A percentile compares a stretch with the other conserved stretches of the same genome.
Conservation (phyloP, 37 sponge, comb jelly and placozoan species). For the Halisarca cf. caerulea region DNA sequence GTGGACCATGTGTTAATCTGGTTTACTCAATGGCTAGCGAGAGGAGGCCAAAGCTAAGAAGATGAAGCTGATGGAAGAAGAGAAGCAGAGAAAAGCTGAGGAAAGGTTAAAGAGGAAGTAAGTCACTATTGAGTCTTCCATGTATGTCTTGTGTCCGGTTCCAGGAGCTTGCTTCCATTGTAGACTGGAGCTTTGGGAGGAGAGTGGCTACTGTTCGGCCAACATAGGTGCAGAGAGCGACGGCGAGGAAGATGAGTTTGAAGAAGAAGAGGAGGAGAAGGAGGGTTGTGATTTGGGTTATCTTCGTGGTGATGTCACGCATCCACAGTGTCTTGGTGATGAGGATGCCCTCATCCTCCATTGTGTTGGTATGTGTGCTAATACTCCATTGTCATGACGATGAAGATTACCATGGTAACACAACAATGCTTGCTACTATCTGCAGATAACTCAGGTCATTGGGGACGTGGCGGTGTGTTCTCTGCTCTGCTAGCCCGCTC, state of each 20-base stretch:
- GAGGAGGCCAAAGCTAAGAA: slow-evolving; percentile 62
- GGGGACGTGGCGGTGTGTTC: slow-evolving; percentile 87
- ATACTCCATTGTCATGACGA: neutral
- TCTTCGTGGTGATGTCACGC: slow-evolving; percentile 79
- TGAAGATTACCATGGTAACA: neutral
- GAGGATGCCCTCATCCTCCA: slow-evolving; percentile 75
- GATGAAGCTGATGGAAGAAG: slow-evolving; percentile 62
- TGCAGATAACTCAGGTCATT: slow-evolving; percentile 80
- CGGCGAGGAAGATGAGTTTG: slow-evolving; percentile 26
- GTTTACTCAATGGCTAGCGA: slow-evolving; percentile 48
- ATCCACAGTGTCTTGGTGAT: slow-evolving; percentile 55
- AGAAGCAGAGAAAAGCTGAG: slow-evolving; percentile 56
- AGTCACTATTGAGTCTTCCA: neutral
- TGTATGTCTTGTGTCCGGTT: neutral
- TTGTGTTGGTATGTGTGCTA: slow-evolving; percentile 65
- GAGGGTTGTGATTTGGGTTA: slow-evolving; percentile 47
- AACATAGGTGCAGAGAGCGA: slow-evolving; percentile 50
- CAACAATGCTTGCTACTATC: neutral
- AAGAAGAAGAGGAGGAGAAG: slow-evolving; percentile 31
- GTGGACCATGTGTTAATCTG: too few species aligned
- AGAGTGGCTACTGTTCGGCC: slow-evolving; percentile 52
- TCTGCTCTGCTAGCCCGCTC: slow-evolving; percentile 74
- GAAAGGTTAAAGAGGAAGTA: slow-evolving; percentile 54
- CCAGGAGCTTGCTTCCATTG: neutral
- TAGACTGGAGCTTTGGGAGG: slow-evolving; percentile 65